phyloP scores from a whole-genome alignment of 1,140 invertebrate genomes.

The Halictus rubicundus region DNA sequence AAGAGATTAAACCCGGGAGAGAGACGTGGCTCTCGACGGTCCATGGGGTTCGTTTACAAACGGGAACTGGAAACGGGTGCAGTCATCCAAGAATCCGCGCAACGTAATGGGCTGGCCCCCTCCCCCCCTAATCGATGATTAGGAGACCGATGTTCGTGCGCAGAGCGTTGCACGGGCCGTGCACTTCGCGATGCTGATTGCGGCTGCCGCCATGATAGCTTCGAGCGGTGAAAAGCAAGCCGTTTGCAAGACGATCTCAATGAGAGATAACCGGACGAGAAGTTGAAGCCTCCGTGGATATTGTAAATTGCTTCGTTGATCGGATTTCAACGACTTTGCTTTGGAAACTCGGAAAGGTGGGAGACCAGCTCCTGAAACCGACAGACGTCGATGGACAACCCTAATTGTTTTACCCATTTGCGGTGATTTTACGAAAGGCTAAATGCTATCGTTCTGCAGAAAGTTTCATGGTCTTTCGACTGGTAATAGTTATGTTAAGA shows the following conservation, averaged over 20 bases:
- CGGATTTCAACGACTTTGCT: no score
- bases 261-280: not conserved
- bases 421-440: no score
- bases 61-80: slow-evolving; percentile 19
- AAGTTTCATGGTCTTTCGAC: no score
- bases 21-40: slow-evolving; percentile 10
- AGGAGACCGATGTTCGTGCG: slow-evolving; percentile 59
- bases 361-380: no score
- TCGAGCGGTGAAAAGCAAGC: not conserved
- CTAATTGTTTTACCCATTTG: no score
- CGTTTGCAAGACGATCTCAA: not conserved
- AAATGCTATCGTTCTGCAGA: no score
- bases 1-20: slow-evolving; percentile 31
- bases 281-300: not conserved
- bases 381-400: no score
- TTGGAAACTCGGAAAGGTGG: no score
- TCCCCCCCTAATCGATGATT: slow-evolving; percentile 70
- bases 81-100: slow-evolving; percentile 44
- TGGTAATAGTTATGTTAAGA: no score
- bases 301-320: no score
- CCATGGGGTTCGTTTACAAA: slow-evolving; percentile 37
- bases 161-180: slow-evolving; percentile 16
- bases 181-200: slow-evolving; percentile 20
- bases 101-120: slow-evolving; percentile 54
- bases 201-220: no score